Base-by-base conservation (phyloP, 2,888 invertebrate genomes). In the Geophilus truncorum region DNA sequence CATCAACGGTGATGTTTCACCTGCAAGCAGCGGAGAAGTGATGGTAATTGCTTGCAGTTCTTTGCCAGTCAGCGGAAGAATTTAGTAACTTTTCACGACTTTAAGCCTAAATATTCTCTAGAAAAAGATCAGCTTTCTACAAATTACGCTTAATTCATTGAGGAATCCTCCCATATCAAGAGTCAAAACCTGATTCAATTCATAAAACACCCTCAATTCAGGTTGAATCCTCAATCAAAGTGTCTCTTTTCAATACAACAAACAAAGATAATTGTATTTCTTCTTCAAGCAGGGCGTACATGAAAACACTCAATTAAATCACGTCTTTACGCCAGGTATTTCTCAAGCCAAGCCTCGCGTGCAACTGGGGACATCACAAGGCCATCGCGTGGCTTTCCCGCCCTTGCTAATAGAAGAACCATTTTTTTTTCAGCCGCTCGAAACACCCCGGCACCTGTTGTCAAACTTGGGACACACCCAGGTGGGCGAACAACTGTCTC, bases 311-410 rank as follows among this genome's bases (percentile, higher is more conserved):
- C n/a, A 45, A 62, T 62, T 62, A 62, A 62, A 62, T 62, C 57
- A 57, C 18, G 21, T 9, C 23, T 51, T 51, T 51, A 51, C 12
- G 15, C 21, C 18, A 21, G 62, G 12, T 28, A 62, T 62, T 62
- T 62, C 28, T 62, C 15, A 62, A 62, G 18, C 45, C 25, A 12
- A 23, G 15, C 23, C 25, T 62, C 4, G 25, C 23, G 62, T 62
- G 62, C 62, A 62, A 62, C 62, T 62, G 62, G 62, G n/a, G 62
- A 62, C 62, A 62, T 25, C 62, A 62, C 62, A 62, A 62, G 62
- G 62, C 62, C 62, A 62, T 62, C 15, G 62, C 62, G 25, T 23
- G 62, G 25, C 10, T 62, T 62, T 25, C 62, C 62, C 25, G 25
- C 62, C 62, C 25, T 62, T 23, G 25, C 25, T 25, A 62, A 25